A percentile compares a stretch with the other conserved stretches of the same genome.
These are phyloP conservation scores for Paradisaea rubra DNA, from an alignment of 2,113 vertebrate species.

Conservation along the genomic window DNA sequence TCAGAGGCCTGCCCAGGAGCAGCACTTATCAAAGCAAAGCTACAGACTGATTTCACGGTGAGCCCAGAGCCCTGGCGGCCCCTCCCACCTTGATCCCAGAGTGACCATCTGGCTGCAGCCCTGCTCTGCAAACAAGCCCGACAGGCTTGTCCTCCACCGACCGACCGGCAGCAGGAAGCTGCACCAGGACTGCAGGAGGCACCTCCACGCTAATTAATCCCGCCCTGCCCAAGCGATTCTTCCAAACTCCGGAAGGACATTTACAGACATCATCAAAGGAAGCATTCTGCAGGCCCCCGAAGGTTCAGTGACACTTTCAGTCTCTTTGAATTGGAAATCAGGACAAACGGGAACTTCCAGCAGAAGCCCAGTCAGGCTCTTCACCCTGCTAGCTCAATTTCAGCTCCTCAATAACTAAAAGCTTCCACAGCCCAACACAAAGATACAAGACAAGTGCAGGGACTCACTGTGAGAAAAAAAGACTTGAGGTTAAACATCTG, in stretches of 20 bases:
- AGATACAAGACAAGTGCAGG: neutral
- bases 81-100: neutral
- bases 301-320: conserved; percentile 41
- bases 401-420: neutral
- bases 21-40: conserved; percentile 9
- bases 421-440: neutral
- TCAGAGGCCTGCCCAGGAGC: neutral
- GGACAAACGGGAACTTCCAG: conserved; percentile 39
- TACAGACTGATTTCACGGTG: neutral
- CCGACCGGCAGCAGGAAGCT: neutral
- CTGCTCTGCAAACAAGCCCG: neutral
- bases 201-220: conserved; percentile 8
- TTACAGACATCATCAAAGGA: conserved; percentile 47
- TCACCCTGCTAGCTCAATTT: neutral
- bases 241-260: neutral
- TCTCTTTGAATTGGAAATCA: conserved; percentile 55
- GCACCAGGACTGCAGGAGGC: neutral
- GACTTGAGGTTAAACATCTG: neutral
- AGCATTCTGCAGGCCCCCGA: neutral
- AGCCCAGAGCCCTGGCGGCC: neutral
- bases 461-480: neutral
- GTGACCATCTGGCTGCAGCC: conserved; percentile 31
- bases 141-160: neutral
- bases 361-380: neutral
- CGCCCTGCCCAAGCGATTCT: neutral